Evolutionary conservation across 2,113 vertebrate genomes (phyloP), one percentile per base, ranked within the genome.

Genomic region (Tupaia chinensis): DNA sequence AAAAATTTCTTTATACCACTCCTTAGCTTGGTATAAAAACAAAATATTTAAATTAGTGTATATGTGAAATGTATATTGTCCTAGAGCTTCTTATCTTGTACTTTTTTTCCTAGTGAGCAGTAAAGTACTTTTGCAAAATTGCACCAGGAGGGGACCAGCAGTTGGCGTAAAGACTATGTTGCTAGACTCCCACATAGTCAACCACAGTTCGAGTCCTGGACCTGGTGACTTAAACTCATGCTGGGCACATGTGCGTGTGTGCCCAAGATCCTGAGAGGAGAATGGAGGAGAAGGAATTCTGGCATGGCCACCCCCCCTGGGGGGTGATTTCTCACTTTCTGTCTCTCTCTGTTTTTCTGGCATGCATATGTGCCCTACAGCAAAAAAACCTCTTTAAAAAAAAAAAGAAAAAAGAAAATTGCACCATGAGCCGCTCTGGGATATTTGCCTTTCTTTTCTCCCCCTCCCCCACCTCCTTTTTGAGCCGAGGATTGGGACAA

Each of bases 381-480:
- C 44, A 44, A 44, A 44, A 44, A 44, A 44, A 3, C 5, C 44
- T 44, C 5, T n/a, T n/a, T n/a, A 32, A 32, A 32, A 32, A 32
- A 32, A 32, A 32, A 32, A 32, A 32, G 32, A 44, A 44, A 44
- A 44, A 44, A 44, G 44, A 54, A 17, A 87, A 69, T n/a, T 69
- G 6, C 2, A 10, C 4, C 13, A 13, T 73, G 3, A n/a, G n/a
- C 11, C 16, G 79, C 3, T 65, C 44, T n/a, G 15, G 1, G 22
- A 77, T 11, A 29, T 7, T 13, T 13, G 8, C 29, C 22, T 97
- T 97, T 97, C 32, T 93, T 97, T 92, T 90, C 61, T 56, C 17
- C 94, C 70, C 96, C 77, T 2, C 32, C 32, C 32, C 32, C 32
- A 32, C 82, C 82, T 22, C 91, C 93, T 95, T 78, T 97, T 61